These are phyloP conservation scores for Kryptolebias marmoratus DNA, from an alignment of 2,113 vertebrate species.

Conservation along the genomic window DNA sequence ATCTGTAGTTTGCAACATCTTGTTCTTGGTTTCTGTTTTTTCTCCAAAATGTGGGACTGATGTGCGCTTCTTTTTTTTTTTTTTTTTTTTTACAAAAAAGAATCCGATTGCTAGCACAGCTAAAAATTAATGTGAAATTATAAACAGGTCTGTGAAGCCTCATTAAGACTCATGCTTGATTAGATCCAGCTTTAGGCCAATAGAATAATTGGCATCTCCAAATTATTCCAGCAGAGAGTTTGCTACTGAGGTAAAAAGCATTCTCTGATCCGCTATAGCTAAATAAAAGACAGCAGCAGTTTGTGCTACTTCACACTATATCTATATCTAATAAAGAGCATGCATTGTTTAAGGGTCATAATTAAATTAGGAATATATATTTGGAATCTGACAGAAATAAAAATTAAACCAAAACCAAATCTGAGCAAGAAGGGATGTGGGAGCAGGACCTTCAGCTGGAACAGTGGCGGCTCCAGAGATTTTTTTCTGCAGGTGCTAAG, in stretches of 20 bases:
- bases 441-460: not conserved
- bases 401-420: not conserved
- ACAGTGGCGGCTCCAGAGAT: too few species aligned
- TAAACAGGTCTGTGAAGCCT: slow-evolving; percentile 52
- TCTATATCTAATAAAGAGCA: slow-evolving; percentile 23
- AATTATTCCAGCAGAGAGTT: slow-evolving; percentile 66
- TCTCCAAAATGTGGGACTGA: not conserved
- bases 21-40: not conserved
- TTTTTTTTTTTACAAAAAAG: not conserved
- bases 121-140: slow-evolving; percentile 41
- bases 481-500: too few species aligned
- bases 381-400: not conserved
- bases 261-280: slow-evolving; percentile 63
- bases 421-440: not conserved
- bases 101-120: slow-evolving; percentile 1
- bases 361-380: not conserved
- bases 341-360: slow-evolving; percentile 10
- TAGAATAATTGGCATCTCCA: slow-evolving; percentile 62
- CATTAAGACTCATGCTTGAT: slow-evolving; percentile 65
- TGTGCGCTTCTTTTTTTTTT: not conserved
- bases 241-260: slow-evolving; percentile 61
- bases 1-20: not conserved
- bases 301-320: slow-evolving; percentile 41
- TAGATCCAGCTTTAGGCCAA: slow-evolving; percentile 59
- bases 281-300: slow-evolving; percentile 60